These are phyloP conservation scores for Bagarius yarrelli DNA, from an alignment of 2,113 vertebrate species.

Conservation along the genomic window DNA sequence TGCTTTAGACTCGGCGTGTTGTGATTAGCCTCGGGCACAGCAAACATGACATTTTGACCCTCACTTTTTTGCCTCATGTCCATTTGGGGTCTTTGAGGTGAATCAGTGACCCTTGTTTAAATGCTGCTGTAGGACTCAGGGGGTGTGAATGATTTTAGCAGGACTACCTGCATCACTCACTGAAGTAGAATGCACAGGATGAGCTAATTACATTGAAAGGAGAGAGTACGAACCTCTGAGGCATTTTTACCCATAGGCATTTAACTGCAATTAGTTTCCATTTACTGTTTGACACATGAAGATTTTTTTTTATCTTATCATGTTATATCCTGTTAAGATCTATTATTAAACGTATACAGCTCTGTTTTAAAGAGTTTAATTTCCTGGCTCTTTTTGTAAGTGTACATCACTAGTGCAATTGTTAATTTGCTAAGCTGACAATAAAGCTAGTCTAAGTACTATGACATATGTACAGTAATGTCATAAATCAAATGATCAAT, in stretches of 20 bases:
- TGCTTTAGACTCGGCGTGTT: slow-evolving; percentile 65
- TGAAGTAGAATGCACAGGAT: not conserved
- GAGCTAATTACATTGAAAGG: slow-evolving; percentile 6
- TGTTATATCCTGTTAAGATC: not conserved
- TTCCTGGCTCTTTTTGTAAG: not conserved
- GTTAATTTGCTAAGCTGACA: not conserved
- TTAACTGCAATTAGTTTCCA: not conserved
- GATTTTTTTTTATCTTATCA: not conserved
- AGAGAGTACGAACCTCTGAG: not conserved
- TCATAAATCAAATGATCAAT: not conserved
- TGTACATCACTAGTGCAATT: not conserved
- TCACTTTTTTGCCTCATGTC: slow-evolving; percentile 47
- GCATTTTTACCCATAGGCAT: not conserved
- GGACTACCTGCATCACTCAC: slow-evolving; percentile 6
- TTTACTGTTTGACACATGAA: not conserved
- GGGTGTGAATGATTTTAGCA: slow-evolving; percentile 22
- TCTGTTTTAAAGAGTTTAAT: not conserved
- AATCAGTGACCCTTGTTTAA: slow-evolving; percentile 62
- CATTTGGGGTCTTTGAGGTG: slow-evolving; percentile 64
- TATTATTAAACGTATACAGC: not conserved
- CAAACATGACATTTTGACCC: slow-evolving; percentile 75
- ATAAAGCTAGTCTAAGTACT: not conserved
- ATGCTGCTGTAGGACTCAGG: slow-evolving; percentile 41
- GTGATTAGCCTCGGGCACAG: slow-evolving; percentile 67
- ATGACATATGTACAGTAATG: not conserved